A percentile compares a stretch with the other conserved stretches of the same genome.
Evolutionary conservation across 2,888 invertebrate genomes (phyloP).

Genomic region (Nomada fucata): DNA sequence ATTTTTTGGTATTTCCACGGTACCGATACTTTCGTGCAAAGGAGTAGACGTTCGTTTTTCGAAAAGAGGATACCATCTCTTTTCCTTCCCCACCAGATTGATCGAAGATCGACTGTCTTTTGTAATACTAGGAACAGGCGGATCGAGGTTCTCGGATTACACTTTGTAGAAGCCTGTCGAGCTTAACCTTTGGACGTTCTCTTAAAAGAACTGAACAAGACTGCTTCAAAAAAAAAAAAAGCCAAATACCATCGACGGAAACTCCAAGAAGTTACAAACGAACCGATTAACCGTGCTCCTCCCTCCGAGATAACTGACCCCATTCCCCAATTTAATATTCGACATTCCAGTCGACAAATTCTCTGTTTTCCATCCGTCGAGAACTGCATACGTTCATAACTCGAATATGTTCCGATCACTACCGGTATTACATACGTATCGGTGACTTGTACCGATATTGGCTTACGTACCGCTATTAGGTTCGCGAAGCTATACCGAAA

Average conservation of each 20-base stretch:
- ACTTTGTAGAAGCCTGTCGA: not conserved
- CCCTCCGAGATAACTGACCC: not conserved
- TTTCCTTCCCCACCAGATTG: not conserved
- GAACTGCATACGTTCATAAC: not conserved
- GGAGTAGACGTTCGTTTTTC: not conserved
- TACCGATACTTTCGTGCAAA: too few species aligned
- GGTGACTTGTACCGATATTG: not conserved
- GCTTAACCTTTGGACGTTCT: not conserved
- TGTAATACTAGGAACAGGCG: slow-evolving; percentile 6
- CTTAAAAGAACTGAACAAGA: not conserved
- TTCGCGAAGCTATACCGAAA: too few species aligned
- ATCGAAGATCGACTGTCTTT: slow-evolving; percentile 4
- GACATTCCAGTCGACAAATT: not conserved
- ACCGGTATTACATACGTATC: too few species aligned
- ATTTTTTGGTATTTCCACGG: too few species aligned
- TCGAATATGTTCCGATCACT: slow-evolving; percentile 1
- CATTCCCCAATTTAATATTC: slow-evolving; percentile 18
- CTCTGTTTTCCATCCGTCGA: not conserved
- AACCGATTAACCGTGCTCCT: not conserved
- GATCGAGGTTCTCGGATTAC: not conserved
- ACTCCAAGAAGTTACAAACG: not conserved
- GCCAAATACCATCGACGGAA: too few species aligned
- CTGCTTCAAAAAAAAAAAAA: not conserved
- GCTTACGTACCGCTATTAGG: not conserved
- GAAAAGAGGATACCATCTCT: not conserved